phyloP scores from a whole-genome alignment of 2,113 vertebrate genomes.

The Ceyx cyanopectus region DNA sequence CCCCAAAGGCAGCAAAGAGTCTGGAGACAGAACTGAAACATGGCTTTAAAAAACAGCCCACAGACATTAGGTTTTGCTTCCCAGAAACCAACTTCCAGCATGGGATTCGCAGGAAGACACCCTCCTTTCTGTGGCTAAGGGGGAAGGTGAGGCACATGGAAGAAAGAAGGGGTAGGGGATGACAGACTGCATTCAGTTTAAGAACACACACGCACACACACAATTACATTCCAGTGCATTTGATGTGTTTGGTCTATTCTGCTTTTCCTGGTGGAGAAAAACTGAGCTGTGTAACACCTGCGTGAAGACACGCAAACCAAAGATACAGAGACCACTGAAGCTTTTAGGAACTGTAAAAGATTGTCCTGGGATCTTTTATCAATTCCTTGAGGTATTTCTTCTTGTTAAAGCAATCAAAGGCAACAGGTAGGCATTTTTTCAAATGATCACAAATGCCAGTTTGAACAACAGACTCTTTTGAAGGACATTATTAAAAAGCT shows the following conservation, averaged over 20 bases:
- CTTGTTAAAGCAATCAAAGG: slow-evolving; percentile 61
- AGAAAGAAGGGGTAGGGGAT: slow-evolving; percentile 46
- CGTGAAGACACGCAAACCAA: slow-evolving; percentile 58
- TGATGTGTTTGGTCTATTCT: slow-evolving; percentile 73
- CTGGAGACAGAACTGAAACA: slow-evolving; percentile 69
- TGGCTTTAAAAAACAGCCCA: slow-evolving; percentile 67
- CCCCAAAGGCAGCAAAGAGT: slow-evolving; percentile 68
- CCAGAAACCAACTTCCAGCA: slow-evolving; percentile 75
- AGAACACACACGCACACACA: neutral
- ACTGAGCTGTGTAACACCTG: slow-evolving; percentile 55
- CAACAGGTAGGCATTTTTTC: slow-evolving; percentile 56
- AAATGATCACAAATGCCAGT: slow-evolving; percentile 36
- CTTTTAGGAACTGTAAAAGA: slow-evolving; percentile 67
- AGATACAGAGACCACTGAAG: slow-evolving; percentile 63
- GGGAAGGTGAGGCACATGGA: slow-evolving; percentile 54
- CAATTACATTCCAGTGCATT: slow-evolving; percentile 73
- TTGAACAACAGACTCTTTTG: slow-evolving; percentile 31
- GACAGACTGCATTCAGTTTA: slow-evolving; percentile 61
- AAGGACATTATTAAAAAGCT: slow-evolving; percentile 27
- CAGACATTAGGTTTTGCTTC: slow-evolving; percentile 65
- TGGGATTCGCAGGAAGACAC: slow-evolving; percentile 68
- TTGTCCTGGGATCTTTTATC: slow-evolving; percentile 42
- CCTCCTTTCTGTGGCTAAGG: slow-evolving; percentile 62
- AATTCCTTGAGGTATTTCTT: slow-evolving; percentile 72
- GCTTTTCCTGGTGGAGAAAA: slow-evolving; percentile 64